phyloP scores from a whole-genome alignment of 2,113 vertebrate species.

The Genyomyrus donnyi region DNA sequence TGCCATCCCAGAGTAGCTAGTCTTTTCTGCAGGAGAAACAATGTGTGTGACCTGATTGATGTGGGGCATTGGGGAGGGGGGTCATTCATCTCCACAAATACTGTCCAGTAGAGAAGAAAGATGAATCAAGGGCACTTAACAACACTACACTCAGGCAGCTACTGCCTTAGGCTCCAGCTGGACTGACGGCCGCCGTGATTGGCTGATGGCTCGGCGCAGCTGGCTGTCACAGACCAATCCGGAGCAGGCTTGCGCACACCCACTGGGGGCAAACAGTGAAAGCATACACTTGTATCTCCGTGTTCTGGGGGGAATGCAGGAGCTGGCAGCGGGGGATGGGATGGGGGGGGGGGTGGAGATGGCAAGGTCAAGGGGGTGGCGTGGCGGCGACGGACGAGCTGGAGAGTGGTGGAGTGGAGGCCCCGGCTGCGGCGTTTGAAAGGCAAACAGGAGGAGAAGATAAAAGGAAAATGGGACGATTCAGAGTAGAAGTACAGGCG shows the following conservation, averaged over 20 bases:
- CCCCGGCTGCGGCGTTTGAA: neutral
- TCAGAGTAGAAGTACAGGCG: neutral
- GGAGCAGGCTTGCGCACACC: neutral
- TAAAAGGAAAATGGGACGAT: constrained; percentile 2
- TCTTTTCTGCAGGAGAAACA: neutral
- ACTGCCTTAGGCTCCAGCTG: neutral
- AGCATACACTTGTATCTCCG: neutral
- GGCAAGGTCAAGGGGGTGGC: neutral
- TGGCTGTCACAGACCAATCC: neutral
- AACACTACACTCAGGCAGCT: neutral
- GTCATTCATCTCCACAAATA: neutral
- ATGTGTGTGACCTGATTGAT: neutral
- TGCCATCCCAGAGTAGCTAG: neutral
- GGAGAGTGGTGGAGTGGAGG: neutral
- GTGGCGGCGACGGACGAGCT: neutral
- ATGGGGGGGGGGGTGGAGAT: no score
- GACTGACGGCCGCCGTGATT: neutral
- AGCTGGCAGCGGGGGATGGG: neutral
- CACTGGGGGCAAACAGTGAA: neutral
- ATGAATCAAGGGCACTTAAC: neutral
- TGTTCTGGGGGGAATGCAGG: neutral
- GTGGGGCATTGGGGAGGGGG: neutral
- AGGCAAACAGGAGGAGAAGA: neutral
- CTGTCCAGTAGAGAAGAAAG: neutral
- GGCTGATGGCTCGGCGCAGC: neutral